Conservation (phyloP, 2,113 vertebrate genomes). For the Caloenas nicobarica region DNA sequence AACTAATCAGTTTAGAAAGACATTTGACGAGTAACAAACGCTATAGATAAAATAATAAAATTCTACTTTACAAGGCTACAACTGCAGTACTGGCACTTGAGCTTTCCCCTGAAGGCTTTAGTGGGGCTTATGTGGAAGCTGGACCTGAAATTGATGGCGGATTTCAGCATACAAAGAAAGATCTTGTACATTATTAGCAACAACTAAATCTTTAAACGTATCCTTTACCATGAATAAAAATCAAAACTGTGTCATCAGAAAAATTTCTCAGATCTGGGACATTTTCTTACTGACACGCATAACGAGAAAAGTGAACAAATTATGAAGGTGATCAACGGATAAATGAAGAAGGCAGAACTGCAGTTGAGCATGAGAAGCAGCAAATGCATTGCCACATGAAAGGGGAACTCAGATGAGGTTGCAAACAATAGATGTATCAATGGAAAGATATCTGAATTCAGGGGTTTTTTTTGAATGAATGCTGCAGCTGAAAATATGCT, state of each 20-base stretch:
- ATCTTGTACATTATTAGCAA: not conserved
- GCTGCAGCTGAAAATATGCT: not conserved
- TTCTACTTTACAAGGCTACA: not conserved
- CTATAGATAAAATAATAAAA: not conserved
- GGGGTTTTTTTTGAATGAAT: not conserved
- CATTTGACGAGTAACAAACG: not conserved
- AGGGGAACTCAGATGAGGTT: not conserved
- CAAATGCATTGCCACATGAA: not conserved
- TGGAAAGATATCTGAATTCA: not conserved
- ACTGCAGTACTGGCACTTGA: accelerated
- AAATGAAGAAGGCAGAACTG: not conserved
- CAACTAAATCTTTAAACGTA: not conserved
- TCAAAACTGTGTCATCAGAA: not conserved
- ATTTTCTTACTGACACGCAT: not conserved
- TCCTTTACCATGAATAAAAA: not conserved
- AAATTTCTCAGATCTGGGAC: not conserved
- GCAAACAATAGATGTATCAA: not conserved
- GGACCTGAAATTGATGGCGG: not conserved
- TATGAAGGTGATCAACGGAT: not conserved
- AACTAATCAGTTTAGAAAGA: not conserved
- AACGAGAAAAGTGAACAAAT: not conserved
- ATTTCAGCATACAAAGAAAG: not conserved
- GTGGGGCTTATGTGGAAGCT: not conserved
- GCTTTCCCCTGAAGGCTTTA: not conserved
- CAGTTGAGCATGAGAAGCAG: not conserved